Evolutionary conservation across 2,888 invertebrate species (phyloP), one percentile per base, ranked within the genome.

Genomic region (Lysandra coridon): DNA sequence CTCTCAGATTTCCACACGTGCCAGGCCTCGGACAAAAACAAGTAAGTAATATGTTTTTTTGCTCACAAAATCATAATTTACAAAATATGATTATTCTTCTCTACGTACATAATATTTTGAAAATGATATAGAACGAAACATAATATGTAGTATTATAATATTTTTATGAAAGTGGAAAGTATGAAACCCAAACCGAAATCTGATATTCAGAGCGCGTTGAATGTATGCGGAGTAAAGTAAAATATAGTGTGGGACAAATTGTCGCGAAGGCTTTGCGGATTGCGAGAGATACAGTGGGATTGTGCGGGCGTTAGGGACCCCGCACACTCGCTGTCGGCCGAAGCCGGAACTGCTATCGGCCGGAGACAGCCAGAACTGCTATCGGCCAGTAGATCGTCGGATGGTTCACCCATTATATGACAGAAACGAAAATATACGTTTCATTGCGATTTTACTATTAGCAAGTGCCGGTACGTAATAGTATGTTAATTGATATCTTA

Each of bases 231-330:
- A 81, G 85, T 88, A 87, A 87, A 86, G 86, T 85, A 82, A 84
- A 86, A 87, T 88, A 89, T 90, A 90, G 86, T 88, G 87, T 85
- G 85, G 87, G 88, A 90, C 89, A 90, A 91, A 91, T 90, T 87
- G 90, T 88, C 87, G 85, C 87, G 86, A 84, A 87, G 89, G 87
- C 89, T 89, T 89, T 87, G 88, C 85, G 86, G 89, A 88, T 86
- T 86, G 86, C 82, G 84, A 86, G 84, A 88, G 90, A 90, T 90
- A 87, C 87, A 86, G 81, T 85, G 85, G 88, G 88, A 91, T 91
- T 92, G 91, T 92, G 91, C 81, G 80, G 79, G 82, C 82, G 69
- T 37, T 69, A 69, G 33, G 1, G 69, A 14, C 69, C 69, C 69
- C 12, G 17, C 33, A 33, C 33, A 69, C 64, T 14, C 69, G 33